Evolutionary conservation across 2,113 vertebrate species (phyloP), one percentile per base, ranked within the genome.

Genomic region (Cervus canadensis): DNA sequence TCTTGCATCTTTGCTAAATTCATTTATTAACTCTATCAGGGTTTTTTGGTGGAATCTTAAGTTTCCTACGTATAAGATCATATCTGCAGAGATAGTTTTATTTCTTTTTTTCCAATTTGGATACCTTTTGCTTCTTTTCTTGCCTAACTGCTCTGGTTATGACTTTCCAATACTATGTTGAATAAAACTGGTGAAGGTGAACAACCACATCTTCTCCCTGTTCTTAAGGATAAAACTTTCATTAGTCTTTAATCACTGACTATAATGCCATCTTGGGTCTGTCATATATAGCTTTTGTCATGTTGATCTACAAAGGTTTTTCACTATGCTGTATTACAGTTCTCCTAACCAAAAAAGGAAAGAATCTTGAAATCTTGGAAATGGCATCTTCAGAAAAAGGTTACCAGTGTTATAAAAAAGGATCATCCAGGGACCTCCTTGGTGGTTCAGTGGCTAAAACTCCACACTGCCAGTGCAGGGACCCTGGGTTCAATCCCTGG

Each of bases 61-160:
- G 15, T 89, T 76, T 93, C 91, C 50, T 85, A 94, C 2, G 1
- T 67, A 40, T n/a, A 88, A 91, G 59, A 94, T 74, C 52, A 54
- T 82, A 92, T 92, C n/a, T 96, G 59, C 59, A 95, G 40, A 59
- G 59, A 78, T 64, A n/a, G 52, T 89, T 82, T 88, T 60, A 83
- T 59, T 81, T 93, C 60, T 92, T 81, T 43, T 71, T 89, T 64
- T 95, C 60, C 25, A 94, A 67, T 86, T 76, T 28, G 40, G 71
- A 95, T 92, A 48, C 15, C 54, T 92, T 91, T 59, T 59, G 12
- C 57, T 86, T 91, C 50, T 95, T 83, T 94, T 90, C 56, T 88
- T 62, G 13, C 21, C 45, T 89, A 95, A 82, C 36, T 64, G 23
- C 48, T 64, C 48, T 91, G 23, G 25, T 36, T 60, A 88, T 9